Evolutionary conservation across 2,113 vertebrate species (phyloP).

Genomic region (Sceloporus tristichus): DNA sequence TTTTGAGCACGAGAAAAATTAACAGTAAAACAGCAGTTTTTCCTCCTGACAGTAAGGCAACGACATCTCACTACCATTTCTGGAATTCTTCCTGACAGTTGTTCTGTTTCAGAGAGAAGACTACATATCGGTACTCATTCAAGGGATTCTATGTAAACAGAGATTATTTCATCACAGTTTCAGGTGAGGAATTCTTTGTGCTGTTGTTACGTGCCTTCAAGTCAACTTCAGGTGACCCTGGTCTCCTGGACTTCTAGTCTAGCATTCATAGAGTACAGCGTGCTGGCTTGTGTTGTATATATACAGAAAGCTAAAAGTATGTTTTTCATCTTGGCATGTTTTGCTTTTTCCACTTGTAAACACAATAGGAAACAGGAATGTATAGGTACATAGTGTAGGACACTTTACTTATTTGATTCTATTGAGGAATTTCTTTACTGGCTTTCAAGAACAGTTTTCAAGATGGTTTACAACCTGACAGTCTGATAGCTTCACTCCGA

Average conservation of each 20-base stretch:
- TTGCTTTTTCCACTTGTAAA: not conserved
- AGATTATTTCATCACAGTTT: not conserved
- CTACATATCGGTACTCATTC: too few species aligned
- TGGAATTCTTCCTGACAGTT: too few species aligned
- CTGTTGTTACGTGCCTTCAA: not conserved
- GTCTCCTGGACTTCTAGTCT: too few species aligned
- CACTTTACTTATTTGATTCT: not conserved
- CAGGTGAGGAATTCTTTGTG: not conserved
- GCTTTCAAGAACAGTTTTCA: not conserved
- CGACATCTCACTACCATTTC: too few species aligned
- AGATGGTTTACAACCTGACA: not conserved
- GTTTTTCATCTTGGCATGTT: not conserved
- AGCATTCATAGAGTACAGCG: too few species aligned
- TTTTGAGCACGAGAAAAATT: too few species aligned
- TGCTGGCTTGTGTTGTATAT: not conserved
- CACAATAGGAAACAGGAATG: not conserved
- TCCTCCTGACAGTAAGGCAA: too few species aligned
- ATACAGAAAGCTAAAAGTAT: not conserved
- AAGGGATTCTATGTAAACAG: not conserved
- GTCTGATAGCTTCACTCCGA: not conserved
- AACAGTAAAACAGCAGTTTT: too few species aligned
- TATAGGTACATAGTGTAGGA: too few species aligned
- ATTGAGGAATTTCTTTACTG: not conserved
- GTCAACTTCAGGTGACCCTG: not conserved
- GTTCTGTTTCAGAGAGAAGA: too few species aligned